phyloP scores from a whole-genome alignment of 2,888 invertebrate species.

The Metellina segmentata region DNA sequence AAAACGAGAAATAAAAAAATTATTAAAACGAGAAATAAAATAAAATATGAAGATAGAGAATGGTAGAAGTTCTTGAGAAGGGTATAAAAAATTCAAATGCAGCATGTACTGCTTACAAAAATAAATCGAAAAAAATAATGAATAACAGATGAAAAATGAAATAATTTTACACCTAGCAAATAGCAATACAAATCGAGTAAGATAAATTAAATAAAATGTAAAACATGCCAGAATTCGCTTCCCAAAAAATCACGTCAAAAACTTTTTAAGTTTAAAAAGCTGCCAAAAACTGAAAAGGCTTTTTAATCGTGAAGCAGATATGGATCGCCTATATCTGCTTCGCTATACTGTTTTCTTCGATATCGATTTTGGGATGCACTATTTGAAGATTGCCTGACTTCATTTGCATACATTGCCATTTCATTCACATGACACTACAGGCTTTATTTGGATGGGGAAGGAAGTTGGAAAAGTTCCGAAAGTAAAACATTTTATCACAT shows the following conservation, averaged over 20 bases:
- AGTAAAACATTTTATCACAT: not conserved
- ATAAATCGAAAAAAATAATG: too few relatives aligned
- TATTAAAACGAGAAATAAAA: too few relatives aligned
- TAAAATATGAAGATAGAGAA: too few relatives aligned
- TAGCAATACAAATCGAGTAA: too few relatives aligned
- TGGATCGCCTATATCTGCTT: not conserved
- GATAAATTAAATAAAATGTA: too few relatives aligned
- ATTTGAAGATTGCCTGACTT: not conserved
- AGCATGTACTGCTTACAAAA: too few relatives aligned
- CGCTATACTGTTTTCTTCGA: not conserved
- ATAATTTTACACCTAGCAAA: too few relatives aligned
- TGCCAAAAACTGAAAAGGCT: not conserved
- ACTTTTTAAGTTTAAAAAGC: not conserved
- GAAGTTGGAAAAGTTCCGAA: not conserved
- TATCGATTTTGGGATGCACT: not conserved
- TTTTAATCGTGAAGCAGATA: not conserved
- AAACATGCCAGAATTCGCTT: too few relatives aligned
- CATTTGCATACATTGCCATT: not conserved
- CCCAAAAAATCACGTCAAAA: not conserved
- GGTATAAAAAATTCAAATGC: too few relatives aligned
- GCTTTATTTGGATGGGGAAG: not conserved
- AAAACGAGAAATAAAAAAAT: too few relatives aligned
- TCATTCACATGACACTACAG: not conserved
- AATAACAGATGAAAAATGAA: too few relatives aligned
- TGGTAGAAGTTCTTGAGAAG: too few relatives aligned